Percentiles rank a stretch among this genome's conserved stretches.
Conservation (phyloP, 2,113 vertebrate species). For the Melospiza melodia region DNA sequence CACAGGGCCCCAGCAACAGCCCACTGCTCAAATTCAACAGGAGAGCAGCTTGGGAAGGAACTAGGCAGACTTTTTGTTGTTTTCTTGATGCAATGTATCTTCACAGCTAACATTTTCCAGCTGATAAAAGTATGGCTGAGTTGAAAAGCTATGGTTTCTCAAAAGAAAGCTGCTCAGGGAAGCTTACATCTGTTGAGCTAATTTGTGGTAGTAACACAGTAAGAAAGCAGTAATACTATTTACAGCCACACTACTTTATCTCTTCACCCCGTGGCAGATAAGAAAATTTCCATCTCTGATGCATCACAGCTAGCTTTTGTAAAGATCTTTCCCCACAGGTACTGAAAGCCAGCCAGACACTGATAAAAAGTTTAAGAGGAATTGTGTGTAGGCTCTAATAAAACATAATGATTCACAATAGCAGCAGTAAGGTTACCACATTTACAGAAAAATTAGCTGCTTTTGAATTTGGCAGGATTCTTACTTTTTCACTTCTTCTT, state of each 20-base stretch:
- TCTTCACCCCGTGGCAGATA: neutral
- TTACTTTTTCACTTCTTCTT: conserved; percentile 62
- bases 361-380: neutral
- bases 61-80: neutral
- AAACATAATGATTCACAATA: neutral
- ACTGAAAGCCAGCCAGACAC: neutral
- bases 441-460: neutral
- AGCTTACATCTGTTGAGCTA: neutral
- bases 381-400: neutral
- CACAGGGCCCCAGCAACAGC: neutral
- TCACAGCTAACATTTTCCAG: neutral
- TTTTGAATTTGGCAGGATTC: neutral
- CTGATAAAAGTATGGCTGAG: neutral
- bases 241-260: neutral
- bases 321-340: neutral
- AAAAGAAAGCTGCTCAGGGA: neutral
- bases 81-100: neutral
- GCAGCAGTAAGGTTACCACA: neutral
- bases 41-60: neutral
- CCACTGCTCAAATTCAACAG: neutral
- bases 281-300: neutral
- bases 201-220: neutral
- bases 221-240: neutral
- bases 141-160: neutral
- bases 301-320: neutral